Percentiles rank a stretch among this genome's conserved stretches.
Evolutionary conservation across 2,113 vertebrate species (phyloP).

Genomic region (Gadus chalcogrammus): DNA sequence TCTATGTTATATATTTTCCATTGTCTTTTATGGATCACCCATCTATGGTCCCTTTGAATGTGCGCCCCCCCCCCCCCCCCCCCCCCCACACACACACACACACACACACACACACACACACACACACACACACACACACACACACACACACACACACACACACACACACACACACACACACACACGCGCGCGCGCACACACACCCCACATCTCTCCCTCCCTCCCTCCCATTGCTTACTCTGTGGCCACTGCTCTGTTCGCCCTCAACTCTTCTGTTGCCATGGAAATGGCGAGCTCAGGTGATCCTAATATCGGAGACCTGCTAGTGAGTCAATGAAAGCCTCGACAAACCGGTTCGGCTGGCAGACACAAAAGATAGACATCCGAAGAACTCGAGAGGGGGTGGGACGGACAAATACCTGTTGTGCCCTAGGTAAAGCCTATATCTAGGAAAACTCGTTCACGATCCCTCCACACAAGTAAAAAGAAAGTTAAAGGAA

Average conservation of each 20-base stretch:
- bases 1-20: no score
- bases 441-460: conserved; percentile 3
- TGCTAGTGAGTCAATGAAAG: conserved; percentile 22
- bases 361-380: conserved; percentile 64
- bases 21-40: no score
- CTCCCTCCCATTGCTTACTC: conserved; percentile 1
- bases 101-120: no score
- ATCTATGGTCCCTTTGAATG: no score
- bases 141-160: no score
- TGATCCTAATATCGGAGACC: conserved; percentile 51
- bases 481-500: background rate
- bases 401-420: conserved; percentile 57
- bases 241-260: background rate
- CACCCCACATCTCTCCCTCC: background rate
- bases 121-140: no score
- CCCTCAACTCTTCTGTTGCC: conserved; percentile 43
- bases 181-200: no score
- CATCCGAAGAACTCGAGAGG: conserved; percentile 43
- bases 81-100: no score
- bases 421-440: conserved; percentile 20
- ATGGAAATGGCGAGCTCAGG: conserved; percentile 43
- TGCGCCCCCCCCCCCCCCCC: no score
- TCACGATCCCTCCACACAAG: background rate
- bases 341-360: conserved; percentile 64
- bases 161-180: no score